Evolutionary conservation across 1,140 invertebrate species (phyloP).

Genomic region (Littorina saxatilis): DNA sequence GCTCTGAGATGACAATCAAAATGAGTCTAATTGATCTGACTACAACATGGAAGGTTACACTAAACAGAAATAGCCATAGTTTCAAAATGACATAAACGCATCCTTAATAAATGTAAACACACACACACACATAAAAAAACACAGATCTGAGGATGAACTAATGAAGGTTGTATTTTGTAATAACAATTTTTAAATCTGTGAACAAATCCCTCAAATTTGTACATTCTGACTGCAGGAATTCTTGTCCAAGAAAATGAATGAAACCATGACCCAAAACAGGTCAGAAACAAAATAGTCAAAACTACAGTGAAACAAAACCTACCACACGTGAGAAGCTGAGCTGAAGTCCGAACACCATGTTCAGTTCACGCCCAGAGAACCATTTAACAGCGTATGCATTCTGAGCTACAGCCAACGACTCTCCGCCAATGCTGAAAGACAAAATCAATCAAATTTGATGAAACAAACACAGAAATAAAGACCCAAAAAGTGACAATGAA

Average conservation of each 20-base stretch:
- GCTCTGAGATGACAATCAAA: no score
- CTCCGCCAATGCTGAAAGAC: slow-evolving; percentile 90
- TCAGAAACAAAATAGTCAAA: no score
- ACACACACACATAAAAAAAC: neutral
- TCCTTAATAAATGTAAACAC: neutral
- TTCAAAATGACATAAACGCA: neutral
- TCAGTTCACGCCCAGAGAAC: slow-evolving; percentile 98
- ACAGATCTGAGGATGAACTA: no score
- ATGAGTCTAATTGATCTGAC: neutral
- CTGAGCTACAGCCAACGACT: slow-evolving; percentile 97
- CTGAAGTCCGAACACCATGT: slow-evolving; percentile 97
- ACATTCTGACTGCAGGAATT: no score
- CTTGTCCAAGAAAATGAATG: no score
- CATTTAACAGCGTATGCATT: slow-evolving; percentile 98
- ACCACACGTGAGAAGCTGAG: slow-evolving; percentile 92
- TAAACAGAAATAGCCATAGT: slow-evolving; percentile 14
- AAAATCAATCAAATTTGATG: neutral
- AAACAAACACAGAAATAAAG: neutral
- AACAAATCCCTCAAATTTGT: no score
- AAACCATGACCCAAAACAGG: no score
- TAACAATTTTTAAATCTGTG: no score
- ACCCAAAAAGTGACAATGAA: no score
- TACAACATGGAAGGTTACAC: slow-evolving; percentile 11
- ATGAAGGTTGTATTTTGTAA: slow-evolving; percentile 1
- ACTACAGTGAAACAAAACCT: slow-evolving; percentile 47